These are phyloP conservation scores for Eleutherodactylus coqui DNA, from an alignment of 2,797 vertebrate species.

Conservation along the genomic window DNA sequence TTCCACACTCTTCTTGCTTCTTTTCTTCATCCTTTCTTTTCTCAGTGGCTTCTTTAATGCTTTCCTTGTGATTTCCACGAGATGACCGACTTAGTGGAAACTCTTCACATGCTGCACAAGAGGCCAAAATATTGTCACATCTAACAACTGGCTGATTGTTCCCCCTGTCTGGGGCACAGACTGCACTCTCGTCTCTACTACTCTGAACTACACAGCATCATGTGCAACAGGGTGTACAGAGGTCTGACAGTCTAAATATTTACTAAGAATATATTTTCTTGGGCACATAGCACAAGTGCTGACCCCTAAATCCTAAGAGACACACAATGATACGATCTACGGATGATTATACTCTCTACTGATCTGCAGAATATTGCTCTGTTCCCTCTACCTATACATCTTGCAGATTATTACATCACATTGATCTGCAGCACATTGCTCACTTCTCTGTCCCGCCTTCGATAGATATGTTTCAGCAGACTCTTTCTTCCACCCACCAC, in stretches of 20 bases:
- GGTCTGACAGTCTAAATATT: not conserved
- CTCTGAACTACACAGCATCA: not conserved
- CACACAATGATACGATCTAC: not conserved
- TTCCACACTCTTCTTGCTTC: not conserved
- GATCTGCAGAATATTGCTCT: not conserved
- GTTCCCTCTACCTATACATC: not conserved
- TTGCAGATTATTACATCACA: not conserved
- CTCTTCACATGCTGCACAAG: not conserved
- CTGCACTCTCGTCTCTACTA: not conserved
- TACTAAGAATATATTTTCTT: not conserved
- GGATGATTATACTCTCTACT: not conserved
- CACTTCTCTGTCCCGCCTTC: not conserved
- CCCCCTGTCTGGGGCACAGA: not conserved
- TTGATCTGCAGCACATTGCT: not conserved
- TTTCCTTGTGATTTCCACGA: slow-evolving; percentile 42
- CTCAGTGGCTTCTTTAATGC: not conserved
- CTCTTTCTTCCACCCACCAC: not conserved
- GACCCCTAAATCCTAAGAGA: not conserved
- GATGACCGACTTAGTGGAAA: slow-evolving; percentile 1
- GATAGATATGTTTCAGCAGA: not conserved
- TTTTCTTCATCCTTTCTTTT: not conserved
- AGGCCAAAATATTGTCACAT: not conserved
- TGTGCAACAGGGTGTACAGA: not conserved
- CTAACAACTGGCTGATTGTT: slow-evolving; percentile 15
- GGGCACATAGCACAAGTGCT: not conserved